These are phyloP conservation scores for Sapayoa aenigma DNA, from an alignment of 2,113 vertebrate species.

Conservation along the genomic window DNA sequence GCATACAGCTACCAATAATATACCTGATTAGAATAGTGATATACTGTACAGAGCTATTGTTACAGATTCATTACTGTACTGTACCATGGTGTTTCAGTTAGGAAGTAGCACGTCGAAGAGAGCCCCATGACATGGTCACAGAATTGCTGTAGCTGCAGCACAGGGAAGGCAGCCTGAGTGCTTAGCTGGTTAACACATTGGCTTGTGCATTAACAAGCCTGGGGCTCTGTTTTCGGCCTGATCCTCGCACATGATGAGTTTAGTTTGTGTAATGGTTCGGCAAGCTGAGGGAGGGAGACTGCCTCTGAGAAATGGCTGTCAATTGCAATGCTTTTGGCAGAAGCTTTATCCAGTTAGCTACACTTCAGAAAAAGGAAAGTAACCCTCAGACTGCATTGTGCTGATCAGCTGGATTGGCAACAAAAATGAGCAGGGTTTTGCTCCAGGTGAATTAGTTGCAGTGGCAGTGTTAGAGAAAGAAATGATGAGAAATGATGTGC, in stretches of 20 bases:
- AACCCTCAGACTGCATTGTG: neutral
- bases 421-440: conserved; percentile 31
- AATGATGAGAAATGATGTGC: neutral
- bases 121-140: neutral
- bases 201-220: neutral
- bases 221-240: neutral
- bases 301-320: neutral
- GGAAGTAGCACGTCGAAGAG: conserved; percentile 24
- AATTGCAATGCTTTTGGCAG: neutral
- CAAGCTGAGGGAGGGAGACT: neutral
- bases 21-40: conserved; percentile 51
- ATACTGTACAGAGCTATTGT: conserved; percentile 7
- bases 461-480: neutral
- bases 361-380: neutral
- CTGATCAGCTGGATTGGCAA: neutral
- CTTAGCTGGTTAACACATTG: neutral
- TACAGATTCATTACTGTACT: conserved; percentile 2
- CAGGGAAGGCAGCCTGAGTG: neutral
- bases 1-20: conserved; percentile 29
- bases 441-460: neutral
- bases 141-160: neutral
- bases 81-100: neutral
- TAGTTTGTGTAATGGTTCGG: conserved; percentile 9
- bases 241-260: neutral
- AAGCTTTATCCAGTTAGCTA: neutral